phyloP scores from a whole-genome alignment of 2,797 vertebrate genomes.

The Hapalemur alaotrensis region DNA sequence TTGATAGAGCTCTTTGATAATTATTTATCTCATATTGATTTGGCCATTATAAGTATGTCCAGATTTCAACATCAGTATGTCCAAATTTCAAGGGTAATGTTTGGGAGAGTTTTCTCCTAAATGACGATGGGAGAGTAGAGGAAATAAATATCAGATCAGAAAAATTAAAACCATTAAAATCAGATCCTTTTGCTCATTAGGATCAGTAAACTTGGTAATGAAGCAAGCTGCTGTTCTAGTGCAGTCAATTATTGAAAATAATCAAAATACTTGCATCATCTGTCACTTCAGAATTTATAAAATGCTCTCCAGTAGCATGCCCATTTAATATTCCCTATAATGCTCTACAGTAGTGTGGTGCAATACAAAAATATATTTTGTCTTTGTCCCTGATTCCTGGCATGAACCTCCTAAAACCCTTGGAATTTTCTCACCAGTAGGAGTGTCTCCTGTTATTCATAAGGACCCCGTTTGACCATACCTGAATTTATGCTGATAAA shows the following conservation, averaged over 20 bases:
- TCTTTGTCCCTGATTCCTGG: neutral
- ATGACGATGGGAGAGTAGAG: neutral
- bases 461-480: too few species aligned
- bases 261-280: neutral
- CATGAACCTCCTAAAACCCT: neutral
- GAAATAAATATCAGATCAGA: neutral
- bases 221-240: neutral
- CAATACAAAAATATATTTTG: neutral
- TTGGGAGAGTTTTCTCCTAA: neutral
- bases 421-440: neutral
- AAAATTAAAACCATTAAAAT: slow-evolving; percentile 6
- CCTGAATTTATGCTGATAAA: neutral
- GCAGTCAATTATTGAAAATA: neutral
- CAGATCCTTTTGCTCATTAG: neutral
- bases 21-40: neutral
- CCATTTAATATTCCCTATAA: neutral
- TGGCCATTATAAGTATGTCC: neutral
- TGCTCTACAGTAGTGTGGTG: neutral
- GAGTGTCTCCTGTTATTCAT: neutral
- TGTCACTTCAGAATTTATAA: neutral
- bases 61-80: neutral
- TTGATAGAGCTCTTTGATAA: neutral
- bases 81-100: neutral
- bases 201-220: neutral
- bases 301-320: neutral